Conservation (phyloP, 2,888 invertebrate genomes). For the Acanthosepion pharaonis region DNA sequence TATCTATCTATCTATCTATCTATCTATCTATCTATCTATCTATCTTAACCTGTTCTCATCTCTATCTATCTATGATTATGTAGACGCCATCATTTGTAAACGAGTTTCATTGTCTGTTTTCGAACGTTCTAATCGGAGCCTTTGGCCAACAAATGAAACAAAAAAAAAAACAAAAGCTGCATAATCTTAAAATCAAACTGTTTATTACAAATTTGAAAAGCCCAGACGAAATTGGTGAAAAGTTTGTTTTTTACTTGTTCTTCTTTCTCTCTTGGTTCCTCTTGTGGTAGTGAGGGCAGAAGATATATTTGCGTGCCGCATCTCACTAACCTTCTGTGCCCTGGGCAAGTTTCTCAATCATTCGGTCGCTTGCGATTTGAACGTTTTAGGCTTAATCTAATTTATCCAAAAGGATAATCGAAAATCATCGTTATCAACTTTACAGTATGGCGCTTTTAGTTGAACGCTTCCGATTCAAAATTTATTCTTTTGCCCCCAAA, state of each 20-base stretch:
- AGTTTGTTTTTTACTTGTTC: background rate
- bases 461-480: background rate
- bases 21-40: too few species aligned
- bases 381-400: constrained; percentile 33
- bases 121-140: too few species aligned
- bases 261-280: background rate
- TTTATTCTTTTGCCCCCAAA: background rate
- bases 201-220: too few species aligned
- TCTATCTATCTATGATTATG: too few species aligned
- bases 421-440: background rate
- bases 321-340: background rate
- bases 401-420: background rate
- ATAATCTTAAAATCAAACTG: too few species aligned
- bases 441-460: background rate
- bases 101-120: too few species aligned
- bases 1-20: too few species aligned
- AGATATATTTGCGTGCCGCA: background rate
- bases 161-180: too few species aligned
- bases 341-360: background rate
- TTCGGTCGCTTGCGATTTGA: constrained; percentile 33
- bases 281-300: background rate
- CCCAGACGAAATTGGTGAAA: too few species aligned
- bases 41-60: too few species aligned
- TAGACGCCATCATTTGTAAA: too few species aligned
- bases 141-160: too few species aligned